Evolutionary conservation across 2,888 invertebrate species (phyloP).

Genomic region (Theodoxus fluviatilis): DNA sequence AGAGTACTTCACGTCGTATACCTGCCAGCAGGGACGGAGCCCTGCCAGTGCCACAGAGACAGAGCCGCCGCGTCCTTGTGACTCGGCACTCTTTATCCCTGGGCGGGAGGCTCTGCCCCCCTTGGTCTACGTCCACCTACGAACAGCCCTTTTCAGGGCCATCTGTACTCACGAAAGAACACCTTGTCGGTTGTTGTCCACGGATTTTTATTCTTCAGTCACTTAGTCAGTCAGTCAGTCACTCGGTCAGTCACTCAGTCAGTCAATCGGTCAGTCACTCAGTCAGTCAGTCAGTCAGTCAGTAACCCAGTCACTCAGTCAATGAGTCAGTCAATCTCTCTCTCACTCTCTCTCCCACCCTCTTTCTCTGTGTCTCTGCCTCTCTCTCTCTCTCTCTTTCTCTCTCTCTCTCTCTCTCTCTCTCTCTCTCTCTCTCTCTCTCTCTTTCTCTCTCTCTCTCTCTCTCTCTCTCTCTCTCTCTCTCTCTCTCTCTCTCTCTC

Average conservation of each 20-base stretch:
- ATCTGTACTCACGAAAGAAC: too few relatives aligned
- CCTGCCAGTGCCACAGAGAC: too few relatives aligned
- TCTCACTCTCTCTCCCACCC: background rate
- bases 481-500: slow-evolving; percentile 8
- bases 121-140: too few relatives aligned
- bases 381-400: slow-evolving; percentile 16
- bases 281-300: background rate
- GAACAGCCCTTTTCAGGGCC: too few relatives aligned
- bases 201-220: too few relatives aligned
- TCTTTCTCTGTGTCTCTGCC: background rate
- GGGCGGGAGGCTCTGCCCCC: too few relatives aligned
- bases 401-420: background rate
- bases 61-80: too few relatives aligned
- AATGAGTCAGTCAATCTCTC: background rate
- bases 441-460: slow-evolving; percentile 21
- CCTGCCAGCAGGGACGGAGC: too few relatives aligned
- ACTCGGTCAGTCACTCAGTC: background rate
- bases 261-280: background rate
- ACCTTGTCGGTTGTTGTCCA: too few relatives aligned
- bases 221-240: background rate
- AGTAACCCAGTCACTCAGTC: background rate
- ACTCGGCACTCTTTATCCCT: too few relatives aligned
- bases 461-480: slow-evolving; percentile 10
- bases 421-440: slow-evolving; percentile 14
- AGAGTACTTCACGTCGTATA: too few relatives aligned